Percentiles rank a stretch among this genome's conserved stretches.
Evolutionary conservation across 1,140 invertebrate species (phyloP).

Genomic region (Tetraneura akinire): DNA sequence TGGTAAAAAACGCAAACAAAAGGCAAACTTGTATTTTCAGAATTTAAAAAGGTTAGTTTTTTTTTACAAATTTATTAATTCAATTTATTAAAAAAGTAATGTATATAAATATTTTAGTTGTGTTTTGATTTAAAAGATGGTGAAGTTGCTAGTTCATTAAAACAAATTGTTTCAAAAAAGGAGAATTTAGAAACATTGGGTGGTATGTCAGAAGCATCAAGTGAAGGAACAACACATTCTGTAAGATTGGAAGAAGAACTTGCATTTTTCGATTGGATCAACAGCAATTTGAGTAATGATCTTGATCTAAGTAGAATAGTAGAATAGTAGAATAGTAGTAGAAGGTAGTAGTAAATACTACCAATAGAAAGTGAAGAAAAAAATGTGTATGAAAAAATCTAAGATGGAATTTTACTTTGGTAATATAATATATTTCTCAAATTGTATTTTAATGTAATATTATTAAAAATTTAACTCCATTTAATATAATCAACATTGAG

Average conservation of each 20-base stretch:
- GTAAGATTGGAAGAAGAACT: conserved; percentile 93
- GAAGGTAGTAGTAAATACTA: conserved; percentile 81
- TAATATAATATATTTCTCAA: conserved; percentile 59
- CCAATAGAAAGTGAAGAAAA: conserved; percentile 90
- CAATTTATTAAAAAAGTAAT: not conserved
- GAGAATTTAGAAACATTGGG: conserved; percentile 90
- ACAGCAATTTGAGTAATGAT: conserved; percentile 87
- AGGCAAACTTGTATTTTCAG: conserved; percentile 76
- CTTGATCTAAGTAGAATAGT: conserved; percentile 86
- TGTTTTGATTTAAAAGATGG: conserved; percentile 85
- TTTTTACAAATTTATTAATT: not conserved
- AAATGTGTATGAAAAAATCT: conserved; percentile 88
- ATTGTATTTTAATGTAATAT: not conserved
- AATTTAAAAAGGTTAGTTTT: conserved; percentile 76
- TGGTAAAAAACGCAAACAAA: conserved; percentile 71
- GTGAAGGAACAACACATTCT: conserved; percentile 90
- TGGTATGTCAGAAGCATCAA: conserved; percentile 92
- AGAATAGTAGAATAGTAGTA: too few relatives aligned
- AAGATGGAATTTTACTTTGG: conserved; percentile 96
- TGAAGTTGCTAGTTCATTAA: conserved; percentile 88
- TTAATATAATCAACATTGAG: not conserved
- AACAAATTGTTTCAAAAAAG: conserved; percentile 88
- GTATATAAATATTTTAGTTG: conserved; percentile 64
- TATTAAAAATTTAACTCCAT: too few relatives aligned
- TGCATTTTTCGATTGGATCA: conserved; percentile 99